Base-by-base conservation (phyloP, 37 sponge, comb jelly and placozoan genomes). In the Bolinopsis microptera region DNA sequence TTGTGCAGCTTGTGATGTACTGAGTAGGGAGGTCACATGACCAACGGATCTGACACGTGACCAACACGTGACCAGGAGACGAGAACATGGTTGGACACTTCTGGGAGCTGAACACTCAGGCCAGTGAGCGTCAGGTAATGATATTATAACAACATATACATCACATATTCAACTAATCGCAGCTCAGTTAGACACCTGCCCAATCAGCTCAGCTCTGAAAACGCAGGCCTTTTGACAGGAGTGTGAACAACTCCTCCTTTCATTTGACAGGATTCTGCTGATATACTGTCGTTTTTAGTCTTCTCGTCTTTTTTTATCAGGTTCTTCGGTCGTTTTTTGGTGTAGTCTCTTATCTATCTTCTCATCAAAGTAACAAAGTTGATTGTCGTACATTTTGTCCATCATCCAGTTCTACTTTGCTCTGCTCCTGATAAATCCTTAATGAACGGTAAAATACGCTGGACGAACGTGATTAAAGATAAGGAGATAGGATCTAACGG, bases 61-160 rank as follows among this genome's bases (percentile, higher is more conserved):
- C 61, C 61, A 48, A 48, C 61, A 48, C 61, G 61, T 48, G 61
- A 48, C 61, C 61, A 5, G 13, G 61, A 48, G 13, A 5, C 13
- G 9, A 48, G 61, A 13, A 48, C 61, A 77, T 77, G 80, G 80
- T 77, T 77, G 80, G 80, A 77, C 80, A 77, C 80, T 77, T 77
- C 80, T 77, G 80, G 80, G 80, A 77, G 80, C 80, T 77, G 21
- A 77, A 31, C 37, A 32, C 37, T 1, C 80, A 32, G 21, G 13
- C 80, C 21, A 16, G 33, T 16, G 1, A 27, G 9, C 80, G 80
- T 16, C 61, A 48, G 61, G 61, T 48, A 48, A 48, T 48, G 61
- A 48, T 48, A 48, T 48, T 48, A 48, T 48, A 48, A 5, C 61
- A 48, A 48, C 61, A 48, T 48, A 48, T 13, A 48, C 61, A 48